Base-by-base conservation (phyloP, 2,113 vertebrate species). In the Laterallus jamaicensis region DNA sequence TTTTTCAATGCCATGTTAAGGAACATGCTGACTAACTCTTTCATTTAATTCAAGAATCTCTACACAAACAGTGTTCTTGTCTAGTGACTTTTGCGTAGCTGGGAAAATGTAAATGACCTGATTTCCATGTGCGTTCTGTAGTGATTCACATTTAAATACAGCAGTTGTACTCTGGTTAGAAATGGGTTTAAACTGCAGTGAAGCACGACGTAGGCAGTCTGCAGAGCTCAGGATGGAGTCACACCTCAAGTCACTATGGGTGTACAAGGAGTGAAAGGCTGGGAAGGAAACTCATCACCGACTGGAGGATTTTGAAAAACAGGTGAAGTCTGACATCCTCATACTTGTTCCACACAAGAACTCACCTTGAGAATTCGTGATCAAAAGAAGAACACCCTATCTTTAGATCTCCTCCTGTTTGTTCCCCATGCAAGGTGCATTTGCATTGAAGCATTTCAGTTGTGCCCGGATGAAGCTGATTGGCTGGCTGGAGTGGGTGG, bases 41-140 rank as follows among this genome's bases (percentile, higher is more conserved):
- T 83, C 24, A 58, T 90, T 95, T 87, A 73, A 92, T 67, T 97
- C 50, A 87, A 82, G 75, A 91, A 84, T 92, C 54, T 90, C 62
- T 64, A 21, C 40, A 84, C 82, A 94, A 92, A 76, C 52, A 82
- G 25, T 59, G 31, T 69, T 89, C 91, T 95, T 91, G 78, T 87
- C 83, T 93, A 68, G n/a, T 4, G 42, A 82, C 77, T 95, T 89
- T 24, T 75, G 44, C 2, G 1, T n/a, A 87, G 91, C 42, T 76
- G 71, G 56, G 58, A 49, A 94, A 93, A 94, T 82, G 90, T 40
- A 94, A 92, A 95, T 90, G 6, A 88, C 78, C 67, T 32, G 39
- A 89, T 93, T 94, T 88, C 47, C 54, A 35, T 50, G 56, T 64
- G 86, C 1, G 1, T 80, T 92, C 52, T 86, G 66, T 35, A 60